Conservation (phyloP, 2,888 invertebrate genomes). For the Hesperia comma region DNA sequence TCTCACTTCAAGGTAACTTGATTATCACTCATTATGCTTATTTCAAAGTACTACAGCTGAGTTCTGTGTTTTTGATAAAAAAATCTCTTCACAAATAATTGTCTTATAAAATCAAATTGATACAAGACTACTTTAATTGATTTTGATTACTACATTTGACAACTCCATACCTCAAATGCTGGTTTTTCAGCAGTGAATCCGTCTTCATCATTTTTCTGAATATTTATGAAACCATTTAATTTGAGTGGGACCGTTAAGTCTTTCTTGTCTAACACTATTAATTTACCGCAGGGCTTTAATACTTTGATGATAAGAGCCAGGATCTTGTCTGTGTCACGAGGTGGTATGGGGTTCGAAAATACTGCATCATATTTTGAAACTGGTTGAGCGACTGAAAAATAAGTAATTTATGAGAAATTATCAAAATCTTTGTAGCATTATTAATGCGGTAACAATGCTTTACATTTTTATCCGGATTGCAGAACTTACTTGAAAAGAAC, state of each 20-base stretch:
- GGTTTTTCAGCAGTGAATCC: constrained; percentile 85
- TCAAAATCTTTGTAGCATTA: no score
- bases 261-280: constrained; percentile 79
- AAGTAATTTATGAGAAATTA: not conserved
- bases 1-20: no score
- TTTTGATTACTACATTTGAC: no score
- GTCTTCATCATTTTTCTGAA: constrained; percentile 57
- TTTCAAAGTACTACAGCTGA: no score
- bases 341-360: constrained; percentile 78
- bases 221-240: constrained; percentile 86
- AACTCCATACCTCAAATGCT: constrained; percentile 85
- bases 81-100: no score
- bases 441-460: no score
- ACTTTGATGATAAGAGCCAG: constrained; percentile 84
- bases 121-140: no score
- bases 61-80: no score
- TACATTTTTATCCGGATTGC: no score
- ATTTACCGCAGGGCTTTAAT: constrained; percentile 85
- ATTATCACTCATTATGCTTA: no score
- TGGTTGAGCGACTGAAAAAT: constrained; percentile 78
- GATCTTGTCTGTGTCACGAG: constrained; percentile 70
- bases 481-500: constrained; percentile 82
- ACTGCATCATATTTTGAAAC: constrained; percentile 86
- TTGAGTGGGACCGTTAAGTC: constrained; percentile 82
- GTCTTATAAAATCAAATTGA: no score